Conservation (phyloP, 64 coral and sea anemone genomes). For the Anthopleura sola region DNA sequence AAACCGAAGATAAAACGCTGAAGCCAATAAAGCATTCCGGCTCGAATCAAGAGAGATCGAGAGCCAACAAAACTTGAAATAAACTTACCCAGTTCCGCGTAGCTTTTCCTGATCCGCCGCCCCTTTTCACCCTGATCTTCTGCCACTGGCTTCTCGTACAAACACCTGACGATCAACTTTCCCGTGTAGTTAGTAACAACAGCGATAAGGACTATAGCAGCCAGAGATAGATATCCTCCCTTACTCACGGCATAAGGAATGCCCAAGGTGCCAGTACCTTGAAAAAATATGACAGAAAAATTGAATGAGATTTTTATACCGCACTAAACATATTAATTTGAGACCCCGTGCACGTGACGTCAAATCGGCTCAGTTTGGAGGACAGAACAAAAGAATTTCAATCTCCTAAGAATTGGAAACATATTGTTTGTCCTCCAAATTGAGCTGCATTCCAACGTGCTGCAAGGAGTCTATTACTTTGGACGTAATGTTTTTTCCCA, state of each 20-base stretch:
- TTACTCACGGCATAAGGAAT: constrained; percentile 92
- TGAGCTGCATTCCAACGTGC: too few relatives aligned
- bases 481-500: too few relatives aligned
- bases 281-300: background rate
- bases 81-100: constrained; percentile 78
- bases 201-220: constrained; percentile 75
- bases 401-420: too few relatives aligned
- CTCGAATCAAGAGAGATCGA: too few relatives aligned
- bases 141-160: constrained; percentile 62
- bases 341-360: too few relatives aligned
- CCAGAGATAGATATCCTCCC: constrained; percentile 90
- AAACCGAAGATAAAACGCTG: too few relatives aligned
- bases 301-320: background rate
- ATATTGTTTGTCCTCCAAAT: too few relatives aligned
- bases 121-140: constrained; percentile 29
- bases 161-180: constrained; percentile 89
- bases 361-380: too few relatives aligned
- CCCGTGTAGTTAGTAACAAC: constrained; percentile 96
- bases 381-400: too few relatives aligned
- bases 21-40: too few relatives aligned
- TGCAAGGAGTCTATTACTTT: too few relatives aligned
- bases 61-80: background rate
- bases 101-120: constrained; percentile 65
- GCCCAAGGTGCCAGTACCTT: constrained; percentile 95
- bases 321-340: too few relatives aligned